Evolutionary conservation across 2,797 vertebrate genomes (phyloP).

Genomic region (Echiichthys vipera): DNA sequence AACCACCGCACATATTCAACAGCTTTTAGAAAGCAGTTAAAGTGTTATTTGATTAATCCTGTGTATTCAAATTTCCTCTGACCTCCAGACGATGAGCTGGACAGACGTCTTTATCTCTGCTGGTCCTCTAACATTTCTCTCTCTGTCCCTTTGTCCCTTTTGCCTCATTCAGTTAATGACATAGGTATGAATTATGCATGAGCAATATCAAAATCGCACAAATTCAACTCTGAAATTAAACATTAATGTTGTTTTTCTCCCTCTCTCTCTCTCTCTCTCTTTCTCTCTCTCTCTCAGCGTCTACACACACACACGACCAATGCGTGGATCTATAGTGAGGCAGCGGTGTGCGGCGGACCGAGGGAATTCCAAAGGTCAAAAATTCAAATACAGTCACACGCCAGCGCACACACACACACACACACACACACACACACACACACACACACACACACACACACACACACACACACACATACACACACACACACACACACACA

Average conservation of each 20-base stretch:
- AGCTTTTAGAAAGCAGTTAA: constrained; percentile 21
- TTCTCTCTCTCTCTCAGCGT: background rate
- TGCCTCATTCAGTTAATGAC: constrained; percentile 27
- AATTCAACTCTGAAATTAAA: constrained; percentile 49
- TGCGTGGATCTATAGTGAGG: constrained; percentile 23
- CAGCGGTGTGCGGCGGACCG: constrained; percentile 14
- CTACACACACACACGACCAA: background rate
- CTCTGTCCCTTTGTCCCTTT: constrained; percentile 2
- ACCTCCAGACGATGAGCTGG: background rate
- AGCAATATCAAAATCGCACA: constrained; percentile 22
- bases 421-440: background rate
- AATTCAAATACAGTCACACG: constrained; percentile 35
- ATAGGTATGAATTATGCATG: constrained; percentile 29
- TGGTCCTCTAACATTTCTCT: background rate
- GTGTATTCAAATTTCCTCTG: constrained; percentile 29
- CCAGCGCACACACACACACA: background rate
- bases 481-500: background rate
- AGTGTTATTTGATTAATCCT: constrained; percentile 32
- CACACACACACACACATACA: background rate
- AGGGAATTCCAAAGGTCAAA: constrained; percentile 68
- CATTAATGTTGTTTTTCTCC: constrained; percentile 27
- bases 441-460: background rate
- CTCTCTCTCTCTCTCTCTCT: background rate
- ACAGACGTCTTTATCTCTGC: background rate
- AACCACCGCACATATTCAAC: background rate